Evolutionary conservation across 2,888 invertebrate genomes (phyloP).

Genomic region (Cactoblastis cactorum): DNA sequence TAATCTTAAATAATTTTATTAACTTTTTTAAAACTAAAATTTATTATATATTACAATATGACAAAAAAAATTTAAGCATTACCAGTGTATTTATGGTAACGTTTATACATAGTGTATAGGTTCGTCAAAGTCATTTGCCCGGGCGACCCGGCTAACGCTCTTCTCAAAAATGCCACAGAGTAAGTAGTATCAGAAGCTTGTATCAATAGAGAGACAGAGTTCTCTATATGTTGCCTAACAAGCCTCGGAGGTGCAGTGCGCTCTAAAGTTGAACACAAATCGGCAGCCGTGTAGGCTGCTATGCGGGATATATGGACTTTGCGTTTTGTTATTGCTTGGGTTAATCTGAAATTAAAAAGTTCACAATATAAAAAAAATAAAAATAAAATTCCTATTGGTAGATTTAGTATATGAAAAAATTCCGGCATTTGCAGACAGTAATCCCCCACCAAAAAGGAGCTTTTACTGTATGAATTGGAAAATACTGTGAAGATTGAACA

Average conservation of each 20-base stretch:
- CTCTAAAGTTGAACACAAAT: slow-evolving; percentile 57
- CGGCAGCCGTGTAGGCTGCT: slow-evolving; percentile 64
- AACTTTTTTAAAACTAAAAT: too few species aligned
- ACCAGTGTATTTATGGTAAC: slow-evolving; percentile 72
- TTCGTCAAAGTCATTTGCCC: slow-evolving; percentile 65
- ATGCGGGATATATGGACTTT: slow-evolving; percentile 65
- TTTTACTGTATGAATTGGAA: too few species aligned
- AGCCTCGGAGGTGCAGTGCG: slow-evolving; percentile 46
- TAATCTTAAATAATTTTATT: too few species aligned
- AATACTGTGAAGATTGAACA: too few species aligned
- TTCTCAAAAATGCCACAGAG: slow-evolving; percentile 60
- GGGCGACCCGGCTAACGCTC: slow-evolving; percentile 52
- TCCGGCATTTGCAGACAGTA: too few species aligned
- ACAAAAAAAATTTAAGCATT: slow-evolving; percentile 46
- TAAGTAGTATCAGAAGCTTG: slow-evolving; percentile 56
- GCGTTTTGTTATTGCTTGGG: slow-evolving; percentile 63
- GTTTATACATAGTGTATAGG: slow-evolving; percentile 64
- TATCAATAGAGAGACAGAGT: slow-evolving; percentile 55
- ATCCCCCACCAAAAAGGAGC: too few species aligned
- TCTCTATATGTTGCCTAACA: slow-evolving; percentile 63
- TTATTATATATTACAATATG: too few species aligned
- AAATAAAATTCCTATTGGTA: too few species aligned
- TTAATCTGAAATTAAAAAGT: slow-evolving; percentile 47
- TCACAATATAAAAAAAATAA: too few species aligned
- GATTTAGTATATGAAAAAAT: too few species aligned